phyloP scores from a whole-genome alignment of 1,140 invertebrate genomes.

The Diprion similis region DNA sequence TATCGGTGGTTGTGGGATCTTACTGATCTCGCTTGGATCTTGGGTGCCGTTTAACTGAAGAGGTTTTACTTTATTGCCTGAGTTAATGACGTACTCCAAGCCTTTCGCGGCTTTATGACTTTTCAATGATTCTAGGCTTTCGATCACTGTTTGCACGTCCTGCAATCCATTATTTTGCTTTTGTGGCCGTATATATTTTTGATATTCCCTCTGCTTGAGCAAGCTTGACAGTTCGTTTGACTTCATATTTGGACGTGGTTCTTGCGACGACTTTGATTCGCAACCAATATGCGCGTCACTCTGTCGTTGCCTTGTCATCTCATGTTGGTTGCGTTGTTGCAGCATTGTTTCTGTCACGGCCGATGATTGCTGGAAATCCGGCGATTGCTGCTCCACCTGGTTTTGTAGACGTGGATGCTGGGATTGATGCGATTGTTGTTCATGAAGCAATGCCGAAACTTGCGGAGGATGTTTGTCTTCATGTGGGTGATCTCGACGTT shows the following conservation, averaged over 20 bases:
- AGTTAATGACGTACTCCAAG: constrained; percentile 31
- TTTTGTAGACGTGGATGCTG: neutral
- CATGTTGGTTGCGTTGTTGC: neutral
- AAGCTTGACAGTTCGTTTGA: constrained; percentile 39
- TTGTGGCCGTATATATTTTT: constrained; percentile 34
- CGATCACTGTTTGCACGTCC: constrained; percentile 33
- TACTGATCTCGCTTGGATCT: constrained; percentile 25
- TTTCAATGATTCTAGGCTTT: constrained; percentile 28
- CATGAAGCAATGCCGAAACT: neutral
- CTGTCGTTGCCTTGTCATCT: neutral
- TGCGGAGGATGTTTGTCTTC: constrained; percentile 11
- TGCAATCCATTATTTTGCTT: constrained; percentile 52
- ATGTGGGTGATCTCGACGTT: neutral
- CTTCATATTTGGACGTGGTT: too few species aligned
- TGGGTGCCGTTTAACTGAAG: constrained; percentile 44
- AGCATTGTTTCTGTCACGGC: neutral
- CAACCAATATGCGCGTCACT: neutral
- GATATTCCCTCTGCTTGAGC: constrained; percentile 40
- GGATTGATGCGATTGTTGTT: constrained; percentile 11
- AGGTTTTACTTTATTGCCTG: constrained; percentile 22
- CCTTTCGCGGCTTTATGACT: constrained; percentile 20
- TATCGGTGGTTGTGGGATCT: constrained; percentile 10
- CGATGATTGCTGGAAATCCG: neutral
- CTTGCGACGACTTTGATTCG: too few species aligned
- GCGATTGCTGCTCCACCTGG: neutral